Base-by-base conservation (phyloP, 2,797 vertebrate genomes). In the Sebastes iracundus region DNA sequence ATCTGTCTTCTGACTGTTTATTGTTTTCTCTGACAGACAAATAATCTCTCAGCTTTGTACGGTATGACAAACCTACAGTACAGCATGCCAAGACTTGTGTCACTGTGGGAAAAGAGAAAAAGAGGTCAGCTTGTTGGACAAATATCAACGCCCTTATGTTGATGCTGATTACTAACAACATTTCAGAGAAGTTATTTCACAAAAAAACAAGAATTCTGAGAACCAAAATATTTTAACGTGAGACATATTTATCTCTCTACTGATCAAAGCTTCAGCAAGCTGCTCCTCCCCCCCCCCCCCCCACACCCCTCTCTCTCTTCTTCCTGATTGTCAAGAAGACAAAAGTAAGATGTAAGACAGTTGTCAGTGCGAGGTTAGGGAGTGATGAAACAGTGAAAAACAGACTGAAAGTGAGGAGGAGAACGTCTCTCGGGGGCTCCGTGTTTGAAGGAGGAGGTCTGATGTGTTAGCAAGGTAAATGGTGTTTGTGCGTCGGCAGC, bases 1-100 rank as follows among this genome's bases (percentile, higher is more conserved):
- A 88, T 92, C 80, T 49, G 78, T 90, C 85, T 85, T 75, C 72
- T 42, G 74, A 61, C 72, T 87, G 80, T 88, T 88, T 83, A 77
- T 81, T 85, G 81, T 87, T 82, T 75, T 82, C 66, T 82, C 75
- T 73, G 85, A 88, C 85, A 55, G 75, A 72, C 38, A 75, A 67
- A 88, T 85, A 76, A 88, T 89, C 67, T 79, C 66, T 80, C 74
- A 22, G 63, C 56, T 65, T 49, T 64, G 25, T 63, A 32, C 60
- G 9, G 3, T 32, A 67, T 38, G 46, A 60, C 18, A 77, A 81
- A 87, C 67, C 27, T 35, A 13, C 61, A 56, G 46, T 18, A 8
- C 46, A 18, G 46, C 46, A 49, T 18, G 16, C 46, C 16, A 20
- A 0, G 18, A 20, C 70, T 33, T 35, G 22, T 72, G 67, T 30